These are phyloP conservation scores for Ennomos fuscantarius DNA, from an alignment of 2,888 invertebrate genomes.

Conservation along the genomic window DNA sequence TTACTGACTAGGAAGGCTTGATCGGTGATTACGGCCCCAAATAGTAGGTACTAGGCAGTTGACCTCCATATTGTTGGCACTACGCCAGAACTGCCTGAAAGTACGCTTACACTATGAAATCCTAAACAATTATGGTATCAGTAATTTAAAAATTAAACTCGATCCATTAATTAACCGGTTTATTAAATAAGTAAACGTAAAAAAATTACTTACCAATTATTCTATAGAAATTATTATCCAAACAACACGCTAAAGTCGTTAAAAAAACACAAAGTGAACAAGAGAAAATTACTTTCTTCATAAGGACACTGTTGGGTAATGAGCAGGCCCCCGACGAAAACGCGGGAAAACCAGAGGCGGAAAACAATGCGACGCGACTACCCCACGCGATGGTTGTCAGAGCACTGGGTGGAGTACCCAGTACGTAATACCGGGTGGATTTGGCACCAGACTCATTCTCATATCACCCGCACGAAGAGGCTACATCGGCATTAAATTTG, in stretches of 20 bases:
- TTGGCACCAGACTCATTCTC: conserved; percentile 67
- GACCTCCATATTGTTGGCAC: conserved; percentile 18
- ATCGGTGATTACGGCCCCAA: conserved; percentile 1
- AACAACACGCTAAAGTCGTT: conserved; percentile 59
- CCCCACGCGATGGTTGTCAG: conserved; percentile 64
- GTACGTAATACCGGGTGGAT: conserved; percentile 52
- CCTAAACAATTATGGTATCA: too few relatives aligned
- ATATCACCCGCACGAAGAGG: conserved; percentile 53
- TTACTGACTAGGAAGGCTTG: neutral
- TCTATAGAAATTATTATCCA: conserved; percentile 77
- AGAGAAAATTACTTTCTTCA: conserved; percentile 68
- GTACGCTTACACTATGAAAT: neutral
- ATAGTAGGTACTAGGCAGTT: conserved; percentile 6
- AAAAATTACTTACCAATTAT: conserved; percentile 62
- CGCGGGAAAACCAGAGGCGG: conserved; percentile 52
- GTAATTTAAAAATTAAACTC: too few relatives aligned
- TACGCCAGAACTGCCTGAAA: conserved; percentile 14
- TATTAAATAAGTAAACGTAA: conserved; percentile 4
- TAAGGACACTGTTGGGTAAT: conserved; percentile 64
- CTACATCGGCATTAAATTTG: conserved; percentile 42
- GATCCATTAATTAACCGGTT: neutral
- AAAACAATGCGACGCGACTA: conserved; percentile 52
- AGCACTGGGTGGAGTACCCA: conserved; percentile 43
- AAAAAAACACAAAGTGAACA: conserved; percentile 59
- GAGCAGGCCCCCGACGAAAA: conserved; percentile 50